These are phyloP conservation scores for Scyliorhinus canicula DNA, from an alignment of 2,797 vertebrate species.

Conservation along the genomic window DNA sequence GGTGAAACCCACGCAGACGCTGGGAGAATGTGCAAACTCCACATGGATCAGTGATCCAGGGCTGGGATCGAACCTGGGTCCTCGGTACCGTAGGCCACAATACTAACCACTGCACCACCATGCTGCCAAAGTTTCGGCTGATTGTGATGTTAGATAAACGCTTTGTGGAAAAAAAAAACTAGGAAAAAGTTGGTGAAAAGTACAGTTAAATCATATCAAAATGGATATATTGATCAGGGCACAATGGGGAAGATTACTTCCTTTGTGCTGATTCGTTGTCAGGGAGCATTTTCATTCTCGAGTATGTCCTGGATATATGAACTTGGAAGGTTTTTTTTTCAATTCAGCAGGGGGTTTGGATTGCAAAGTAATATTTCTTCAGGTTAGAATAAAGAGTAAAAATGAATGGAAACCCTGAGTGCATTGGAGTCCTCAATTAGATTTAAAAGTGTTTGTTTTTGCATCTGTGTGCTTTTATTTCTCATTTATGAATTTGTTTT, in stretches of 20 bases:
- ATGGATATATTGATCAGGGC: background rate
- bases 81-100: no score
- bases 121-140: no score
- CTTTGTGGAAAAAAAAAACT: no score
- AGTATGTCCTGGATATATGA: background rate
- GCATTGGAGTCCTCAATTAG: background rate
- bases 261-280: background rate
- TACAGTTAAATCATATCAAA: background rate
- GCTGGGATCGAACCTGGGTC: no score
- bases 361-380: background rate
- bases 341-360: background rate
- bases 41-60: no score
- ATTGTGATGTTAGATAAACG: background rate
- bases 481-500: background rate
- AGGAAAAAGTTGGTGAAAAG: background rate
- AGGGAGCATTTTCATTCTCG: background rate
- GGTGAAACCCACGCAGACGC: no score
- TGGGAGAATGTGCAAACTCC: no score
- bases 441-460: no score
- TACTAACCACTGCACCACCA: no score
- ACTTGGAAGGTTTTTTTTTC: background rate
- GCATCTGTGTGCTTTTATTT: background rate
- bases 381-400: background rate
- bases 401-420: background rate
- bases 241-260: background rate